phyloP scores from a whole-genome alignment of 30 jellyfish, hydroid and myxozoan genomes.

The Hydra vulgaris region DNA sequence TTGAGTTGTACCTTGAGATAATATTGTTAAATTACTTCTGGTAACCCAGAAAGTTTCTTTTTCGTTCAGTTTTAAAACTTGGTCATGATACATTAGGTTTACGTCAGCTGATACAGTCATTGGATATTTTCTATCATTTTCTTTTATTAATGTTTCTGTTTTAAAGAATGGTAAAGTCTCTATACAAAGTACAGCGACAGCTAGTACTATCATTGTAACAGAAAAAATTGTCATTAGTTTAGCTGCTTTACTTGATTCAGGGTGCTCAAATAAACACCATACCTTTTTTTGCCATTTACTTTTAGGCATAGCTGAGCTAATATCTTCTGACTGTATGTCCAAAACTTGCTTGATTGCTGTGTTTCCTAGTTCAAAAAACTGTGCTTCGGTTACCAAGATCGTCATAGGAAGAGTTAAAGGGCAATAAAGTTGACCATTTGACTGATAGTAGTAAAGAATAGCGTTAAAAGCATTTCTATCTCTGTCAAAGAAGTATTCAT shows the following conservation, averaged over 20 bases:
- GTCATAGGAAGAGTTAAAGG: conserved; percentile 90
- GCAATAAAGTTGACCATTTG: conserved; percentile 80
- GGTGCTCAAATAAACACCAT: conserved; percentile 82
- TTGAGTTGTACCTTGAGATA: neutral
- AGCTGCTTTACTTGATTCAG: conserved; percentile 87
- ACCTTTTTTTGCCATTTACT: conserved; percentile 52
- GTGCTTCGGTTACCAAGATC: conserved; percentile 72
- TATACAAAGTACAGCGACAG: conserved; percentile 74
- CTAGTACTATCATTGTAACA: conserved; percentile 40
- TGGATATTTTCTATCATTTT: neutral
- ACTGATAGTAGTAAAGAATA: conserved; percentile 62
- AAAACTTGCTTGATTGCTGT: conserved; percentile 73
- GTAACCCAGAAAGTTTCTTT: neutral
- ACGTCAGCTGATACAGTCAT: neutral
- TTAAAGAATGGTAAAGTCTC: conserved; percentile 69
- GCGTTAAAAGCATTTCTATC: conserved; percentile 89
- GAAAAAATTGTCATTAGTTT: conserved; percentile 64
- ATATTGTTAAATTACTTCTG: neutral
- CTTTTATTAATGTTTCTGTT: neutral
- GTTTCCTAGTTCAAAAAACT: conserved; percentile 77
- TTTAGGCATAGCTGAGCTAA: conserved; percentile 44
- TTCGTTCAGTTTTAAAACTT: neutral
- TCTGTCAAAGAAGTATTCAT: conserved; percentile 88
- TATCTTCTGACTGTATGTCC: conserved; percentile 40
- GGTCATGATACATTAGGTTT: neutral